Conservation (phyloP, 2,888 invertebrate genomes). For the Heliothis peltigera region DNA sequence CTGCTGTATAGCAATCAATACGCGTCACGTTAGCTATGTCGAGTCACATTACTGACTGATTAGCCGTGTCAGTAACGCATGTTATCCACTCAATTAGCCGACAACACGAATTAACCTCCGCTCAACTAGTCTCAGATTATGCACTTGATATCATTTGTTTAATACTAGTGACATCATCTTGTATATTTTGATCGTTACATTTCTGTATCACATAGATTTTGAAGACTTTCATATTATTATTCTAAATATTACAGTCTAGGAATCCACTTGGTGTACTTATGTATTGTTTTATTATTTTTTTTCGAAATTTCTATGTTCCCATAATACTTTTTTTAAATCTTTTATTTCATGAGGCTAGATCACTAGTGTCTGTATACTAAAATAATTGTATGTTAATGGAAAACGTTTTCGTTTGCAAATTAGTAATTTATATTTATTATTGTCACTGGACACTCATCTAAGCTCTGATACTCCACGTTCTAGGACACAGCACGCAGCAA, state of each 20-base stretch:
- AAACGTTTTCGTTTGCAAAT: not conserved
- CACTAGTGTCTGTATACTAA: no score
- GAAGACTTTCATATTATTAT: no score
- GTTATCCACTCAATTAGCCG: slow-evolving; percentile 82
- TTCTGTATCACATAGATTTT: no score
- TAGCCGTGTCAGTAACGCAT: slow-evolving; percentile 74
- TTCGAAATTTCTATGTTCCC: no score
- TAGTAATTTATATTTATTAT: slow-evolving; percentile 21
- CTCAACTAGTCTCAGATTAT: slow-evolving; percentile 57
- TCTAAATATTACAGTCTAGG: no score
- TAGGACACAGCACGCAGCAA: slow-evolving; percentile 36
- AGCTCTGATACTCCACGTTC: slow-evolving; percentile 8
- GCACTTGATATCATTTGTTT: slow-evolving; percentile 53
- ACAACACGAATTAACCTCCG: slow-evolving; percentile 68
- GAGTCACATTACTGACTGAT: slow-evolving; percentile 77
- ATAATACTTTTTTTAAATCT: no score
- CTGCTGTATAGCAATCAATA: slow-evolving; percentile 57
- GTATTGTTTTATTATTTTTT: no score
- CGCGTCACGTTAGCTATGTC: slow-evolving; percentile 63
- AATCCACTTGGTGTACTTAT: no score
- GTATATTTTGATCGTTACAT: no score
- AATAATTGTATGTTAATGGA: not conserved
- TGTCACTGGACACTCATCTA: slow-evolving; percentile 1
- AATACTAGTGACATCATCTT: slow-evolving; percentile 12
- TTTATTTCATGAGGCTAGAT: no score